These are phyloP conservation scores for Mirounga angustirostris DNA, from an alignment of 2,113 vertebrate genomes.

Conservation along the genomic window DNA sequence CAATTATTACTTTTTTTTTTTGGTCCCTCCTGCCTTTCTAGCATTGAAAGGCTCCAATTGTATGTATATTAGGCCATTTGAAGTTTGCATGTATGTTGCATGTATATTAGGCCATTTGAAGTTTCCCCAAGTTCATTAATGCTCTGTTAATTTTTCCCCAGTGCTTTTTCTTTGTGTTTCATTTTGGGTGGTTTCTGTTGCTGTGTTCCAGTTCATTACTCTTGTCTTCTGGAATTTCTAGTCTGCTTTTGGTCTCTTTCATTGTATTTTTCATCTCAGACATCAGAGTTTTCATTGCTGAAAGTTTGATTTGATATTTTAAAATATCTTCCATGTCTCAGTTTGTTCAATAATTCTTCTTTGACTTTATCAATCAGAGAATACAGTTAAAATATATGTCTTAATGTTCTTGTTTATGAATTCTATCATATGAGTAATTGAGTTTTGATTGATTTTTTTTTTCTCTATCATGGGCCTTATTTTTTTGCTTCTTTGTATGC, in stretches of 20 bases:
- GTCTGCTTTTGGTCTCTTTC: not conserved
- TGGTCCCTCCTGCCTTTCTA: not conserved
- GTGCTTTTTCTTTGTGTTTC: not conserved
- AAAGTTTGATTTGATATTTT: not conserved
- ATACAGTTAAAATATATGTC: not conserved
- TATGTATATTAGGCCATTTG: not conserved
- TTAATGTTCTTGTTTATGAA: not conserved
- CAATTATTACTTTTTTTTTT: not conserved
- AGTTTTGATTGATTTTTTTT: not conserved
- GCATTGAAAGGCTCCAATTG: not conserved
- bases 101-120: not conserved
- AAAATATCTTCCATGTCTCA: not conserved
- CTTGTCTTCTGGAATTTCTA: not conserved
- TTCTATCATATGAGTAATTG: not conserved
- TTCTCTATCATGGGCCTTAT: not conserved
- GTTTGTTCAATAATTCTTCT: not conserved
- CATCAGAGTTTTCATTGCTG: not conserved
- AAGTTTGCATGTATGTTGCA: not conserved
- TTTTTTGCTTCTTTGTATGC: not conserved
- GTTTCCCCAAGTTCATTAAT: not conserved
- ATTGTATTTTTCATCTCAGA: not conserved
- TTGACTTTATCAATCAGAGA: not conserved
- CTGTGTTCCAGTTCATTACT: not conserved
- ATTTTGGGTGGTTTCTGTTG: not conserved
- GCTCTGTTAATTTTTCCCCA: not conserved